Base-by-base conservation (phyloP, 2,113 vertebrate genomes). In the Pogona vitticeps region DNA sequence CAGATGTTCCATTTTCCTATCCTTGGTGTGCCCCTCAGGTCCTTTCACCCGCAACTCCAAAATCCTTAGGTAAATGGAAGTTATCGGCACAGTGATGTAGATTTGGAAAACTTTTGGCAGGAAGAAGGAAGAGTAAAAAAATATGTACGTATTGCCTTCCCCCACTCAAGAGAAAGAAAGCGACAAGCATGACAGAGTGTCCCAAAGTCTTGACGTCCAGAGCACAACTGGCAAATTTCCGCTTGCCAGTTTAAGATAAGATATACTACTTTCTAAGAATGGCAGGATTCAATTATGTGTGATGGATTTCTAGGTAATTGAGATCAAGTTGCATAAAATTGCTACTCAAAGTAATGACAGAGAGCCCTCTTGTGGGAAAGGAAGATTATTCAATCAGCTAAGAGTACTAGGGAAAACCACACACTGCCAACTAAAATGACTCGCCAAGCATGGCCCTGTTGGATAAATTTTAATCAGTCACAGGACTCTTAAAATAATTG, bases 291-390 rank as follows among this genome's bases (percentile, higher is more conserved):
- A 91, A 70, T 59, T 7, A 40, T 67, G 38, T 67, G 87, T 91
- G 40, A 81, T 75, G 13, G 1, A 38, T 88, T 91, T 52, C 72
- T 21, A 75, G 36, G 1, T 20, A 81, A 3, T 82, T 23, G 81
- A 87, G 3, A 17, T 42, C 59, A 68, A 71, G 17, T 40, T 70
- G 3, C 7, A 21, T 75, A 38, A 42, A 84, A 80, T 2, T 78
- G 33, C 52, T n/a, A 12, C 86, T 82, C 88, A 73, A 90, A 88
- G 38, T 67, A 67, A 93, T 91, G 92, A 88, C 72, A 71, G 87
- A 28, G 92, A 92, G 94, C 95, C 96, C 94, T 87, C 96, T 96
- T 91, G 94, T 93, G 96, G 36, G 84, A 89, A 63, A 33, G 46
- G 12, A n/a, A 20, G 38, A 72, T 40, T 28, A 79, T 76, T 78